Conservation (phyloP, 2,888 invertebrate genomes). For the Ctenicera cuprea region DNA sequence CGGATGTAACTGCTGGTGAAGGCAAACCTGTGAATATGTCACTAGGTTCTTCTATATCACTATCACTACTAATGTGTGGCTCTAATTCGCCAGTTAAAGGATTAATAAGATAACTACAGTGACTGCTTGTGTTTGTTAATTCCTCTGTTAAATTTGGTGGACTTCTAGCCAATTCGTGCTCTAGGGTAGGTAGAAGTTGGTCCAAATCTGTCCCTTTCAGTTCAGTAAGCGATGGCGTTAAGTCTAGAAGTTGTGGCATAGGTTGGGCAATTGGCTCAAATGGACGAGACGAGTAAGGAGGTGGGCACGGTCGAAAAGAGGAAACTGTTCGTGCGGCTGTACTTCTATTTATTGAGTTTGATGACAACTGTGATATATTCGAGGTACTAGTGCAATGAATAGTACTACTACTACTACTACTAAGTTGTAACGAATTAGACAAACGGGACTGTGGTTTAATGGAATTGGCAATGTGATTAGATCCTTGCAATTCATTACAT, state of each 20-base stretch:
- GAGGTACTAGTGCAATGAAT: conserved; percentile 22
- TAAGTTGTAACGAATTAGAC: conserved; percentile 31
- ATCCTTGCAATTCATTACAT: conserved; percentile 32
- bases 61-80: conserved; percentile 81
- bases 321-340: conserved; percentile 63
- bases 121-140: conserved; percentile 78
- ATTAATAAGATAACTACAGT: conserved; percentile 90
- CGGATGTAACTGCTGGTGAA: conserved; percentile 72
- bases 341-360: conserved; percentile 31
- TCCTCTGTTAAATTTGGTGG: conserved; percentile 74
- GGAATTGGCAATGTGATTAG: conserved; percentile 30
- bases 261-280: conserved; percentile 63
- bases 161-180: conserved; percentile 76
- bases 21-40: conserved; percentile 70
- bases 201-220: conserved; percentile 76
- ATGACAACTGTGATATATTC: conserved; percentile 22
- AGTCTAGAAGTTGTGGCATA: conserved; percentile 64
- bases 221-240: conserved; percentile 70
- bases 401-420: conserved; percentile 22
- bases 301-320: conserved; percentile 71
- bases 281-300: conserved; percentile 48
- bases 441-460: conserved; percentile 30
- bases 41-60: conserved; percentile 70
- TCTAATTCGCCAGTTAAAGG: conserved; percentile 92
- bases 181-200: conserved; percentile 79